Base-by-base conservation (phyloP, 1,140 invertebrate species). In the Drosophila kohkoa region DNA sequence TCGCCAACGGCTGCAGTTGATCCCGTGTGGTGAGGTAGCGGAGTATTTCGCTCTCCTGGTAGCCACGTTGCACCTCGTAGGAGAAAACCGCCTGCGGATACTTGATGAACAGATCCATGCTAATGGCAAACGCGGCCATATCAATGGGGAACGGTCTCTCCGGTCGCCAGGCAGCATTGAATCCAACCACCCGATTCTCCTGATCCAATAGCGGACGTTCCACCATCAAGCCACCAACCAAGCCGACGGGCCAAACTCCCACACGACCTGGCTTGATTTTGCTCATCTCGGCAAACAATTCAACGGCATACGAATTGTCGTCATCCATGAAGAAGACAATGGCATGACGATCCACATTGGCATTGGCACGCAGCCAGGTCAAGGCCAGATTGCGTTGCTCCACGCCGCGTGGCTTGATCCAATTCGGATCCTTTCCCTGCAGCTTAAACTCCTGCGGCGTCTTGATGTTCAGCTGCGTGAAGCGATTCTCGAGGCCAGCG, bases 311-410 rank as follows among this genome's bases (percentile, higher is more conserved):
- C 5, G 91, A 81, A 62, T 99, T 99, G 92, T 99, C 99, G 93
- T 99, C 99, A 93, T 99, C 99, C 93, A 98, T 99, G 93, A 99
- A 99, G 93, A 97, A 99, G 0, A 99, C 95, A 46, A 99, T 95
- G 2, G 97, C 97, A 79, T 95, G 94, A 60, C 94, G 93, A 15
- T 93, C 93, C 0, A 92, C 68, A 62, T 81, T 89, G 1, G 89
- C 85, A 92, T 98, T 96, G 25, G 95, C 93, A 59, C 98, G 93
- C 4, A 99, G 93, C 98, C 98, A 99, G 30, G 95, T 93, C 5
- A 99, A 91, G 3, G 96, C 99, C 8, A 95, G 93, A 93, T 99
- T 99, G 77, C 99, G 94, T 93, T 99, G 99, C 70, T 97, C 95
- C 0, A 99, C 98, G 11, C 99, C 99, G 80, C 98, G 94, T 0